Conservation (phyloP, 2,888 invertebrate genomes). For the Eupithecia subfuscata region DNA sequence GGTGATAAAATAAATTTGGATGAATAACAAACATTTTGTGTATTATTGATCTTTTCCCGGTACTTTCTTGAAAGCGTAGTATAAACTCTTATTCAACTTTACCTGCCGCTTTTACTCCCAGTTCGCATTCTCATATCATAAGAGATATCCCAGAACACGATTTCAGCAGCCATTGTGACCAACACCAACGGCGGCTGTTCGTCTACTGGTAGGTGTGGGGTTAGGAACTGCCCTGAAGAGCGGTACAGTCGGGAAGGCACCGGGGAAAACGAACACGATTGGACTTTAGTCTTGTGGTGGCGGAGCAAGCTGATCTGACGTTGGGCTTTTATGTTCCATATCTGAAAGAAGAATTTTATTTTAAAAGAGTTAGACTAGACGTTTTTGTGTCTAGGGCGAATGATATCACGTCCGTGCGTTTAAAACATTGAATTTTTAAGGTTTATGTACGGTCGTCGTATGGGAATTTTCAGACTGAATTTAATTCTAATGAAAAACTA, state of each 20-base stretch:
- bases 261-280: slow-evolving; percentile 81
- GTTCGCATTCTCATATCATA: slow-evolving; percentile 61
- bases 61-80: too few species aligned
- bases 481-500: too few species aligned
- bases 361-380: too few species aligned
- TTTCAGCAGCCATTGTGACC: slow-evolving; percentile 83
- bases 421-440: too few species aligned
- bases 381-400: too few species aligned
- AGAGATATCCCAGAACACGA: slow-evolving; percentile 84
- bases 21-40: too few species aligned
- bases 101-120: slow-evolving; percentile 60
- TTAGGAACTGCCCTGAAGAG: slow-evolving; percentile 44
- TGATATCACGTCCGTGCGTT: too few species aligned
- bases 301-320: slow-evolving; percentile 70
- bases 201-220: slow-evolving; percentile 45
- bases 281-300: slow-evolving; percentile 82
- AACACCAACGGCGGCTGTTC: slow-evolving; percentile 77
- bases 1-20: too few species aligned
- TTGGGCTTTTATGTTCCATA: slow-evolving; percentile 78
- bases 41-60: too few species aligned
- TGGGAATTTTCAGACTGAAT: too few species aligned
- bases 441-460: too few species aligned
- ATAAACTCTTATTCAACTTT: slow-evolving; percentile 23
- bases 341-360: slow-evolving; percentile 53
- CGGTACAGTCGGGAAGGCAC: slow-evolving; percentile 67